These are phyloP conservation scores for Potorous gilbertii DNA, from an alignment of 2,797 vertebrate species.

Conservation along the genomic window DNA sequence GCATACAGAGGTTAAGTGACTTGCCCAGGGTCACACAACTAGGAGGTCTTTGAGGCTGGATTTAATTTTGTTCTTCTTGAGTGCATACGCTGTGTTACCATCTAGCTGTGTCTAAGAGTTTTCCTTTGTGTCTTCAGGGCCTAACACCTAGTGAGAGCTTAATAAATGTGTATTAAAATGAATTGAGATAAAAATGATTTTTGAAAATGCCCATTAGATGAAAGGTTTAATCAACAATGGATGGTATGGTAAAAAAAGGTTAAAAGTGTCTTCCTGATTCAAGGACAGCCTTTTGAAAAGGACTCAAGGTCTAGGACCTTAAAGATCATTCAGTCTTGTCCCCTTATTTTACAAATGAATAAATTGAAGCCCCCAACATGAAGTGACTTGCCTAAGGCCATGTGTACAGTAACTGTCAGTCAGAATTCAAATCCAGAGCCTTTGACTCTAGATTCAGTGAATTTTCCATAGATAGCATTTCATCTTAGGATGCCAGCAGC, in stretches of 20 bases:
- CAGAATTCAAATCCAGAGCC: not conserved
- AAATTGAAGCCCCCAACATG: not conserved
- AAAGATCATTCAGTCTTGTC: not conserved
- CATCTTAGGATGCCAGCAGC: not conserved
- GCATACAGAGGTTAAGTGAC: not conserved
- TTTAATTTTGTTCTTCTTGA: not conserved
- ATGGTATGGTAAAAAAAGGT: not conserved
- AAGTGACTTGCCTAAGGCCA: not conserved
- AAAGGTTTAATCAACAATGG: not conserved
- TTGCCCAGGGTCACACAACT: not conserved
- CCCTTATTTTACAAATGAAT: not conserved
- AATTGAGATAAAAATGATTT: not conserved
- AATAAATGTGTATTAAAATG: not conserved
- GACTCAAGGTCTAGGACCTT: not conserved
- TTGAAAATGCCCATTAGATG: not conserved
- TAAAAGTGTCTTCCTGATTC: not conserved
- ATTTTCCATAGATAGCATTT: not conserved
- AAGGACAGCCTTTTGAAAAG: too few relatives aligned
- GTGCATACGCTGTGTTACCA: not conserved
- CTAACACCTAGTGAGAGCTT: not conserved
- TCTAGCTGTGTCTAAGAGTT: not conserved
- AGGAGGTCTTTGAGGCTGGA: not conserved
- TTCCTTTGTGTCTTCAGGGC: not conserved
- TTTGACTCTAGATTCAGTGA: not conserved
- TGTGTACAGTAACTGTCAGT: not conserved